A percentile compares a stretch with the other conserved stretches of the same genome.
Evolutionary conservation across 2,797 vertebrate species (phyloP).

Genomic region (Hemibagrus guttatus): DNA sequence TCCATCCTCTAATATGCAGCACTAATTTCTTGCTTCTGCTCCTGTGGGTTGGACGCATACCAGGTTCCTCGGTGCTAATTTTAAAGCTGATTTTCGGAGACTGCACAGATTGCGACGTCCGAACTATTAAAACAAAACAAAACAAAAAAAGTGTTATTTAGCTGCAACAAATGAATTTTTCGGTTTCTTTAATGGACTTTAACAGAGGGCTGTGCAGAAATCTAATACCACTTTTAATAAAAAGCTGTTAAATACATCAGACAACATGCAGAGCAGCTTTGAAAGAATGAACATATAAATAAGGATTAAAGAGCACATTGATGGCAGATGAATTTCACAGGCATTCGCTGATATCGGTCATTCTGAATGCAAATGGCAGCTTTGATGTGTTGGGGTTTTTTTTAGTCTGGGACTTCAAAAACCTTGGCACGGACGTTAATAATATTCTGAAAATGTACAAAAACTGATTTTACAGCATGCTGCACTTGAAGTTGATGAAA

Average conservation of each 20-base stretch:
- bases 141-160: conserved; percentile 6
- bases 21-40: conserved; percentile 13
- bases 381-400: neutral
- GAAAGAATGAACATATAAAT: neutral
- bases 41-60: neutral
- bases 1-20: neutral
- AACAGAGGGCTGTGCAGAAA: neutral
- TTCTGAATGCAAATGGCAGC: conserved; percentile 21
- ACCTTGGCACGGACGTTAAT: neutral
- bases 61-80: conserved; percentile 6
- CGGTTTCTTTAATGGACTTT: neutral
- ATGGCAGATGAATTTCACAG: neutral
- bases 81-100: conserved; percentile 11
- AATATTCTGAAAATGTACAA: conserved; percentile 13
- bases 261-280: neutral
- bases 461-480: conserved; percentile 1
- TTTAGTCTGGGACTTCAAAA: neutral
- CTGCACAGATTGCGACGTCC: neutral
- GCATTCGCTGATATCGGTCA: neutral
- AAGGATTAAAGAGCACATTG: neutral
- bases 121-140: neutral
- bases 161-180: conserved; percentile 9
- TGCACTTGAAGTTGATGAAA: conserved; percentile 15
- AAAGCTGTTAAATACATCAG: neutral
- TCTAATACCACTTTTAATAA: neutral